These are phyloP conservation scores for Calycopis cecrops DNA, from an alignment of 1,140 invertebrate species.

Conservation along the genomic window DNA sequence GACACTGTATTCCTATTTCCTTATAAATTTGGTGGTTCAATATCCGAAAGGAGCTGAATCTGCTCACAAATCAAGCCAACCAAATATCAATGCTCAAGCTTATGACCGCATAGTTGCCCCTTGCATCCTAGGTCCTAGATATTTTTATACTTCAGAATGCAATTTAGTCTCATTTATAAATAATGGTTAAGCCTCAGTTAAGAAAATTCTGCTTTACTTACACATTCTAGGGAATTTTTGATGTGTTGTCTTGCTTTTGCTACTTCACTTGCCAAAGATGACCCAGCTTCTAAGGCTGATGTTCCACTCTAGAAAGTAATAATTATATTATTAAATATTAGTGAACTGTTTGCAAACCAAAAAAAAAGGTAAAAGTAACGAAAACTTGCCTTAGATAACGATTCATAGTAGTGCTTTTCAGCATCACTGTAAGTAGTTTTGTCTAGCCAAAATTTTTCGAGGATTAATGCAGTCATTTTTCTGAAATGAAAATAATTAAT, in stretches of 20 bases:
- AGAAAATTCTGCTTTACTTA: constrained; percentile 39
- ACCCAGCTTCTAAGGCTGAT: constrained; percentile 42
- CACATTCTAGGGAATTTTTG: constrained; percentile 80
- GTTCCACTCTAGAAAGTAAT: constrained; percentile 43
- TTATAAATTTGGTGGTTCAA: too few relatives aligned
- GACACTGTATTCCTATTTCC: too few relatives aligned
- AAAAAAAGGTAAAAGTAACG: neutral
- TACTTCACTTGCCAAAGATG: constrained; percentile 79
- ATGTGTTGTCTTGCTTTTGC: constrained; percentile 81
- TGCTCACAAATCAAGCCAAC: too few relatives aligned
- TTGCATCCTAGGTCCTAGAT: too few relatives aligned
- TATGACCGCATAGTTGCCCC: too few relatives aligned
- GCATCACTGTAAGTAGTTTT: constrained; percentile 79
- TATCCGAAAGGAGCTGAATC: too few relatives aligned
- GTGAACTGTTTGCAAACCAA: neutral
- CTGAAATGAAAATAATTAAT: constrained; percentile 28
- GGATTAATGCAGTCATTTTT: constrained; percentile 57
- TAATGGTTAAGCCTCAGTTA: neutral
- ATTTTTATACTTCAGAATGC: too few relatives aligned
- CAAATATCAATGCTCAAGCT: too few relatives aligned
- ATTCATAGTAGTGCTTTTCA: constrained; percentile 77
- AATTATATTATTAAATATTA: constrained; percentile 20
- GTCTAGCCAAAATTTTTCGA: constrained; percentile 78
- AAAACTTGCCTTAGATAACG: constrained; percentile 72
- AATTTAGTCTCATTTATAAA: too few relatives aligned